phyloP scores from a whole-genome alignment of 1,140 invertebrate species.

The Aphidius gifuensis region DNA sequence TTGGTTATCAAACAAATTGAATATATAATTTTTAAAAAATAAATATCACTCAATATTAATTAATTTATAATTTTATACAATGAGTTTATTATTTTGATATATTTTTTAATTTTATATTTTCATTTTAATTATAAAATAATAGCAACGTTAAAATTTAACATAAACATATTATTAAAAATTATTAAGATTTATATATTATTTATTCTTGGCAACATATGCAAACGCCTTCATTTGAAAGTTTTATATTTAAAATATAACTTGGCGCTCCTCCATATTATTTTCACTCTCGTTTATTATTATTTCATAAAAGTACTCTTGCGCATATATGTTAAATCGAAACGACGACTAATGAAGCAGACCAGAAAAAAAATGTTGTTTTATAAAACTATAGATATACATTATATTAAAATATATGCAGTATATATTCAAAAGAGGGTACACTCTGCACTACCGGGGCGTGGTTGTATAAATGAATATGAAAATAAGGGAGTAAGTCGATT shows the following conservation, averaged over 20 bases:
- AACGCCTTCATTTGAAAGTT: slow-evolving; percentile 3
- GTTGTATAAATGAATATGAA: slow-evolving; percentile 45
- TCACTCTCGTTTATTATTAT: slow-evolving; percentile 4
- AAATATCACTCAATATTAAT: no score
- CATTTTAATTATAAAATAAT: no score
- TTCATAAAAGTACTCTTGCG: background rate
- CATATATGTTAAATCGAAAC: slow-evolving; percentile 13
- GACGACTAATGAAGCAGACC: slow-evolving; percentile 42
- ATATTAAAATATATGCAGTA: no score
- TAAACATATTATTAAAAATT: no score
- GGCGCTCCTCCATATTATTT: background rate
- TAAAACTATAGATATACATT: background rate
- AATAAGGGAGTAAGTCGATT: slow-evolving; percentile 27
- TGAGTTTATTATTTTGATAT: no score
- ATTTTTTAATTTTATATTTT: no score
- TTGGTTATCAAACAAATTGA: no score
- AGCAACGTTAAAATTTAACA: no score
- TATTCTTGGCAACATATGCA: background rate
- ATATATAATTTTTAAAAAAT: no score
- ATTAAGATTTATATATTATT: no score
- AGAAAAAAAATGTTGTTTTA: slow-evolving; percentile 28
- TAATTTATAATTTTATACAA: no score
- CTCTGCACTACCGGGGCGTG: slow-evolving; percentile 42
- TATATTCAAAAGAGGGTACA: background rate
- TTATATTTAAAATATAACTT: no score